phyloP scores from a whole-genome alignment of 2,797 vertebrate species.

The Cottoperca gobio region DNA sequence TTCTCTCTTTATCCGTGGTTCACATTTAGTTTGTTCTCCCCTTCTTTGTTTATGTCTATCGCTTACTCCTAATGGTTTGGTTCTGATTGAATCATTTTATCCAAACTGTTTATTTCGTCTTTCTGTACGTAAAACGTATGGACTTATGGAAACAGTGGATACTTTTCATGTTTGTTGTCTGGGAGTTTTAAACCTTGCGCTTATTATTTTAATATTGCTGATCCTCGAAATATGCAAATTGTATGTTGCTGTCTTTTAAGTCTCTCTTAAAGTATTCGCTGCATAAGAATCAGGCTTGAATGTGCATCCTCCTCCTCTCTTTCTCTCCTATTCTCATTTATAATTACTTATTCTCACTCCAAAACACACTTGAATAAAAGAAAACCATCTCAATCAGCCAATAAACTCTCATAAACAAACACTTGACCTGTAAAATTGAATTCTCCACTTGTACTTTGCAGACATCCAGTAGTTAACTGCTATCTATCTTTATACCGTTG shows the following conservation, averaged over 20 bases:
- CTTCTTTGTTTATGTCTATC: neutral
- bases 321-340: neutral
- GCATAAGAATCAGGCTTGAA: neutral
- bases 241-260: neutral
- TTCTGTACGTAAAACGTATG: neutral
- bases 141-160: neutral
- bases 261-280: neutral
- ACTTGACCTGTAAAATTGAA: conserved; percentile 23
- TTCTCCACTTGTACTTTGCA: neutral
- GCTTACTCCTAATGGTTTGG: neutral
- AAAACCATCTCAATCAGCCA: neutral
- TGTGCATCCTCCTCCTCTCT: neutral
- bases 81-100: neutral
- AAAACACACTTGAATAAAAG: neutral
- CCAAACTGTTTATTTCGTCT: neutral
- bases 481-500: conserved; percentile 24
- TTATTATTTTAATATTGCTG: neutral
- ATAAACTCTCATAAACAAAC: conserved; percentile 34
- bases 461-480: conserved; percentile 10
- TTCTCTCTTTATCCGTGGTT: neutral
- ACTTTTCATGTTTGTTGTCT: neutral
- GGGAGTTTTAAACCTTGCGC: neutral
- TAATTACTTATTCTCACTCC: neutral
- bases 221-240: neutral
- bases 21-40: neutral